These are phyloP conservation scores for Cariama cristata DNA, from an alignment of 2,113 vertebrate species.

Conservation along the genomic window DNA sequence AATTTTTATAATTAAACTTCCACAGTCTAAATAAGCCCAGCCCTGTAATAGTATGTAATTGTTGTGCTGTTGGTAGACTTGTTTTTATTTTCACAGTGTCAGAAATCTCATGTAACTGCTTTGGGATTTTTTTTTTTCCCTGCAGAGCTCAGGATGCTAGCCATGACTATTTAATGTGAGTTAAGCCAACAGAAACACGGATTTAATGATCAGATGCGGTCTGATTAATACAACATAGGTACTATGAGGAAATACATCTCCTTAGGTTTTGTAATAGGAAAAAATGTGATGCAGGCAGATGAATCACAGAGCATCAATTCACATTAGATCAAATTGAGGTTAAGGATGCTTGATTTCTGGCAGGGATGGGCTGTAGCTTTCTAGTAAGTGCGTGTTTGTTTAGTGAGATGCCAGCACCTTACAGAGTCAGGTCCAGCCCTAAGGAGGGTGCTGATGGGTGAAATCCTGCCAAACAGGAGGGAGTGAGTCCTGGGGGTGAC, in stretches of 20 bases:
- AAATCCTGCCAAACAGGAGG: not conserved
- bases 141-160: not conserved
- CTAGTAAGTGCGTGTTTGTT: not conserved
- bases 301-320: not conserved
- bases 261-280: not conserved
- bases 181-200: not conserved
- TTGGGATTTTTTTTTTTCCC: not conserved
- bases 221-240: constrained; percentile 17
- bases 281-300: constrained; percentile 11
- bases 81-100: not conserved
- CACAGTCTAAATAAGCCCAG: constrained; percentile 7
- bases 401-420: not conserved
- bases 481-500: not conserved
- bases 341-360: not conserved
- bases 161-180: not conserved
- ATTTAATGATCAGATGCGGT: not conserved
- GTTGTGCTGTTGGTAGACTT: not conserved
- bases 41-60: not conserved
- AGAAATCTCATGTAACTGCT: not conserved
- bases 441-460: not conserved
- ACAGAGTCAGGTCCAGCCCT: not conserved
- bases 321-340: not conserved
- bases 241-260: constrained; percentile 11
- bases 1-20: constrained; percentile 70
- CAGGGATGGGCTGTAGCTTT: not conserved